These are phyloP conservation scores for Ethmia dodecea DNA, from an alignment of 2,888 invertebrate species.

Conservation along the genomic window DNA sequence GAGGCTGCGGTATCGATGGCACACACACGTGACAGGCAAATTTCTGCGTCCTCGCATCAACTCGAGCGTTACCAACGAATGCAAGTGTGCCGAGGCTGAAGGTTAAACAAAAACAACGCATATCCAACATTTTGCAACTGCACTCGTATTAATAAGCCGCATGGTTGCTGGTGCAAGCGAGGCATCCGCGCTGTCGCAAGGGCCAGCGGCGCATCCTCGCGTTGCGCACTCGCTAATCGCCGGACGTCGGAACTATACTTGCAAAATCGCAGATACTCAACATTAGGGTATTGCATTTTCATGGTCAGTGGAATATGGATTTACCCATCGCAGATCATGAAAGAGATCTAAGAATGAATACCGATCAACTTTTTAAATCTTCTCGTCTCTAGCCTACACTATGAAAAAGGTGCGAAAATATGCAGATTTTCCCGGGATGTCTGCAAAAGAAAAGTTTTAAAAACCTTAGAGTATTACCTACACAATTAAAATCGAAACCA, in stretches of 20 bases:
- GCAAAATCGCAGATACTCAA: constrained; percentile 53
- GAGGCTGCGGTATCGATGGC: constrained; percentile 1
- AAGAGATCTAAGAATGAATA: too few relatives aligned
- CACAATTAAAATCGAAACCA: too few relatives aligned
- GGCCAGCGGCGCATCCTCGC: constrained; percentile 62
- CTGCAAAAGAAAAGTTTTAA: too few relatives aligned
- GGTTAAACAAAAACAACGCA: constrained; percentile 65
- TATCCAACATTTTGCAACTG: constrained; percentile 69
- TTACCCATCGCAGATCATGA: too few relatives aligned
- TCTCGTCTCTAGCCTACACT: too few relatives aligned
- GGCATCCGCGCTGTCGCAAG: constrained; percentile 74
- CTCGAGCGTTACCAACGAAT: constrained; percentile 67
- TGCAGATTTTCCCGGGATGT: too few relatives aligned
- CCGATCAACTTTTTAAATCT: too few relatives aligned
- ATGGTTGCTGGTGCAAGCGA: constrained; percentile 60
- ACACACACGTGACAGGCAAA: constrained; percentile 25
- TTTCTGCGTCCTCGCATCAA: constrained; percentile 61
- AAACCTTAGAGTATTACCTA: too few relatives aligned
- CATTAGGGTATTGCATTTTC: too few relatives aligned
- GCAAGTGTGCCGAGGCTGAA: constrained; percentile 64
- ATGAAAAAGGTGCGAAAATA: too few relatives aligned
- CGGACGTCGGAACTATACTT: constrained; percentile 71
- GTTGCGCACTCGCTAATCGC: constrained; percentile 68
- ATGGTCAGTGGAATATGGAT: too few relatives aligned
- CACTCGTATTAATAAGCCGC: constrained; percentile 67